Percentiles rank a stretch among this genome's conserved stretches.
These are phyloP conservation scores for Formica aserva DNA, from an alignment of 2,888 invertebrate genomes.

Conservation along the genomic window DNA sequence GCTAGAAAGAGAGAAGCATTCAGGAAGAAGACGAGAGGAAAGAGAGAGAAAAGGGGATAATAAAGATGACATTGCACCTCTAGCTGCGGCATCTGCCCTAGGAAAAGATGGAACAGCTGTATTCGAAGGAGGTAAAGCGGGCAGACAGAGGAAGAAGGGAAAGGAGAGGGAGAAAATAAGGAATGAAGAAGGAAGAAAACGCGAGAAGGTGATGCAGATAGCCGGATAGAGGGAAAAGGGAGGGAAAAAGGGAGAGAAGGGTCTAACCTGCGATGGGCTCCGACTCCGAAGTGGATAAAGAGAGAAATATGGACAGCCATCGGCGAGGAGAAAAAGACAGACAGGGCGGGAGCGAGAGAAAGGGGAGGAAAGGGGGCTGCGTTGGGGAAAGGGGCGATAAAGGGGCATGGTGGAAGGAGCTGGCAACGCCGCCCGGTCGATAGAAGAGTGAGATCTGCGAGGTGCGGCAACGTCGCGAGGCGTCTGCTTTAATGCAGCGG, in stretches of 20 bases:
- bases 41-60: conserved; percentile 59
- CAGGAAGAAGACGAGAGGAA: conserved; percentile 46
- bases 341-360: conserved; percentile 57
- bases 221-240: conserved; percentile 59
- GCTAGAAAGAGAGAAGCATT: conserved; percentile 55
- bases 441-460: conserved; percentile 82
- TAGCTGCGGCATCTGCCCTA: conserved; percentile 79
- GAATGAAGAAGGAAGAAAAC: conserved; percentile 63
- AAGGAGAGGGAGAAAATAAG: conserved; percentile 56
- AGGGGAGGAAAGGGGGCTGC: conserved; percentile 70
- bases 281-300: conserved; percentile 68
- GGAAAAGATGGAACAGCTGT: conserved; percentile 80
- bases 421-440: conserved; percentile 85
- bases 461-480: conserved; percentile 82
- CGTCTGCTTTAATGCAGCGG: conserved; percentile 80
- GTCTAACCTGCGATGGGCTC: conserved; percentile 63
- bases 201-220: conserved; percentile 56
- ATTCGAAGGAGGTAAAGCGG: conserved; percentile 61
- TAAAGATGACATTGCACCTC: conserved; percentile 79
- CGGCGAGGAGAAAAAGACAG: conserved; percentile 51
- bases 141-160: conserved; percentile 36
- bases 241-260: conserved; percentile 45
- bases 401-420: conserved; percentile 80
- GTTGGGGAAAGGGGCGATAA: conserved; percentile 83
- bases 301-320: conserved; percentile 65